phyloP scores from a whole-genome alignment of 1,140 invertebrate species.

The Lamellibrachia luymesi region DNA sequence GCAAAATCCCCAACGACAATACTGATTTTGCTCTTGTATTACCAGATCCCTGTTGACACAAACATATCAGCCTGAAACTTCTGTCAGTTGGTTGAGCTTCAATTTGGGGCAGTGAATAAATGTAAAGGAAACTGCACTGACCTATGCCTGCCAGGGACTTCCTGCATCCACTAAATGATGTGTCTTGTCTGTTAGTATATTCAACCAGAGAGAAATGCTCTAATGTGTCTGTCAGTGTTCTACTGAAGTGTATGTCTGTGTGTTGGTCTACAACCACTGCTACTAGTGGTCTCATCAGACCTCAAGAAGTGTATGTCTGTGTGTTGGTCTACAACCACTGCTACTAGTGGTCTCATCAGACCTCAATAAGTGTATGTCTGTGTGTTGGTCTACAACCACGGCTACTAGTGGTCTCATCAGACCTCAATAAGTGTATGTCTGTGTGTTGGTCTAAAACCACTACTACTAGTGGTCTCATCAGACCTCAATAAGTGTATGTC shows the following conservation, averaged over 20 bases:
- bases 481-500: background rate
- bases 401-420: background rate
- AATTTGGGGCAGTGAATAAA: background rate
- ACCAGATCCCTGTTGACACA: background rate
- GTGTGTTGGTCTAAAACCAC: too few species aligned
- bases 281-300: background rate
- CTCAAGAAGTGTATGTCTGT: background rate
- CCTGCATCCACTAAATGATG: background rate
- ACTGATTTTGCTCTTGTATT: background rate
- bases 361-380: background rate
- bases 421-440: background rate
- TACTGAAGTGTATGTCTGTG: background rate
- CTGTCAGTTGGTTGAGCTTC: background rate
- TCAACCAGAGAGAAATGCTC: background rate
- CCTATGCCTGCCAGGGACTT: background rate
- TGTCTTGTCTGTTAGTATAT: background rate
- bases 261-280: background rate
- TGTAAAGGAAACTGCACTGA: background rate
- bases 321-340: too few species aligned
- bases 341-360: background rate
- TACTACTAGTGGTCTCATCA: too few species aligned
- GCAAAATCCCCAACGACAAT: background rate
- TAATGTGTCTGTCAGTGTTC: background rate
- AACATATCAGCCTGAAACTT: background rate
- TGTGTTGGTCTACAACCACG: background rate